These are phyloP conservation scores for Allolobophora icterica DNA, from an alignment of 2,888 invertebrate genomes.

Conservation along the genomic window DNA sequence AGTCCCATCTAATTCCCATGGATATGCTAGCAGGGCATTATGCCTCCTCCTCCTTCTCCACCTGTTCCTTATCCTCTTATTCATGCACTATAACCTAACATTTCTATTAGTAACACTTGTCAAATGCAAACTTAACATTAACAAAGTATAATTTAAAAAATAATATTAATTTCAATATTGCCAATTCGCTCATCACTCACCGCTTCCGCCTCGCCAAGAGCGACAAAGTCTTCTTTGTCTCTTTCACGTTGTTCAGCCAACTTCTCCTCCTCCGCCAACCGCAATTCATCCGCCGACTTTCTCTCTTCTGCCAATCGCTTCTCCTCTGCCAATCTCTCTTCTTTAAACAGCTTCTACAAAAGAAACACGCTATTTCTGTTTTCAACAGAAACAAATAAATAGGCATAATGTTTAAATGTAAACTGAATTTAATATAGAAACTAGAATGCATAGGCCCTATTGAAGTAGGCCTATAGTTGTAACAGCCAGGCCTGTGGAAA, in stretches of 20 bases:
- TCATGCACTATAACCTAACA: neutral
- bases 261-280: neutral
- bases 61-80: neutral
- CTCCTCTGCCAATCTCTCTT: neutral
- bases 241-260: slow-evolving; percentile 14
- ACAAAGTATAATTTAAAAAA: neutral
- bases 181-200: neutral
- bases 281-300: neutral
- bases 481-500: no score
- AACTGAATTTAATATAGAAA: no score
- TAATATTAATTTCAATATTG: neutral
- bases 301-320: neutral
- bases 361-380: neutral
- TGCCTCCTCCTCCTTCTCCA: neutral
- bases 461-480: no score
- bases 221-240: slow-evolving; percentile 26
- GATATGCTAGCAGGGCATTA: no score
- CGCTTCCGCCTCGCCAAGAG: slow-evolving; percentile 1
- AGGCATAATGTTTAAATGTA: no score
- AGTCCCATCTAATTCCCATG: no score
- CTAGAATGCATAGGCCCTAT: no score
- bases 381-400: no score
- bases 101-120: no score
- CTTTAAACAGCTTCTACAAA: neutral
- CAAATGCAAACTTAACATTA: neutral